Evolutionary conservation across 1,140 invertebrate genomes (phyloP), one percentile per base, ranked within the genome.

Genomic region (Uloborus diversus): DNA sequence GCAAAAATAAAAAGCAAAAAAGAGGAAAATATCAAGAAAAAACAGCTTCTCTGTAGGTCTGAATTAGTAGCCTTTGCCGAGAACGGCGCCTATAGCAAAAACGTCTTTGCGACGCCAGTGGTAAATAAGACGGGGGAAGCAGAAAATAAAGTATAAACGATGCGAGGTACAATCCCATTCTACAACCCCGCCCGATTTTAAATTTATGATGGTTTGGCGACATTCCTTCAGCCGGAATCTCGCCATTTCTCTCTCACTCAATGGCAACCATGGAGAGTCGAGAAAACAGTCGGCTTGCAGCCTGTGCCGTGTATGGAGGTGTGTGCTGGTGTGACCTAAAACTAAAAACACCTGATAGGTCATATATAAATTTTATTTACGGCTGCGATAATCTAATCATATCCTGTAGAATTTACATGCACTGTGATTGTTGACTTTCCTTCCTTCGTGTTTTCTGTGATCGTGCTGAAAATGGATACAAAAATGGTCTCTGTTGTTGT

Each of bases 131-230:
- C 17, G 27, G 23, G 37, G 37, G 35, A n/a, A 20, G 23, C 35
- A 28, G 35, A 13, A 66, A 53, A 78, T 28, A 65, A 25, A 42
- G 37, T 68, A 49, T 49, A n/a, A n/a, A 11, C 59, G 32, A 62
- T 33, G n/a, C n/a, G 28, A 62, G 28, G 23, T 62, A 62, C 59
- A 62, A 78, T 66, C 37, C 35, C 35, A 78, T 37, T 73, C 69
- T 28, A 42, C 23, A 30, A 75, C 70, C 42, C 35, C 37, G 49
- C 62, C 62, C 61, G 73, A 66, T 37, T 78, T 78, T 56, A 78
- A 78, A 78, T 78, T 78, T 78, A 78, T 78, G 61, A 78, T 78
- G 32, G 7, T 25, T 78, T 78, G 73, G 73, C 73, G 73, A 78
- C 73, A 78, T 78, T 78, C 73, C 62, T 37, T 20, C 37, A 49